Base-by-base conservation (phyloP, 1,140 invertebrate species). In the Conus betulinus region DNA sequence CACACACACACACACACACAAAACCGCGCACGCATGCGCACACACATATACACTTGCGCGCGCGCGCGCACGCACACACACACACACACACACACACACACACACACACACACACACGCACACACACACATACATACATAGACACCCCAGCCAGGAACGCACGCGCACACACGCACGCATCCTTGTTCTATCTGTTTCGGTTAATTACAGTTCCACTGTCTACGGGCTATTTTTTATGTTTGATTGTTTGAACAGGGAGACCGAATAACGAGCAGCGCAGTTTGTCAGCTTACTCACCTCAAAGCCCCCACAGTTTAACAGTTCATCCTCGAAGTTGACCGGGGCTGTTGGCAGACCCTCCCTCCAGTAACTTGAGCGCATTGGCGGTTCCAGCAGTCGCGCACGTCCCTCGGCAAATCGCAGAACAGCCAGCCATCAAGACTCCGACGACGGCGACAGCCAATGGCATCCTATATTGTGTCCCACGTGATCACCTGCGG, bases 241-340 rank as follows among this genome's bases (percentile, higher is more conserved):
- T 39, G 39, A 39, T 39, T 39, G 39, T 39, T 39, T 39, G 39
- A 39, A 39, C 39, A 39, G 39, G 3, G 39, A 39, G 39, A 39
- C 39, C 39, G 39, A 39, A 39, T 39, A 39, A 39, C 39, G 39
- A 39, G 39, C 39, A 39, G 39, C 39, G 39, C 39, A 39, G 39
- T 39, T 39, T 39, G 39, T 39, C 39, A 39, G 39, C 39, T 39
- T 11, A 90, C 89, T 90, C 87, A 90, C 90, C 20, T 89, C 96
- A 94, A 97, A 97, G 53, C 98, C 98, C 5, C 98, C 98, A 88
- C 97, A 97, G 92, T 96, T 97, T 0, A 97, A 93, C 92, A 97
- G 98, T 91, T 98, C 98, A 94, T 99, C 98, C 91, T 99, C 98
- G 93, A 98, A 98, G 95, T 99, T 98, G 7, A 98, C 97, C 1